A percentile compares a stretch with the other conserved stretches of the same genome.
Evolutionary conservation across 2,797 vertebrate genomes (phyloP).

Genomic region (Otolemur crassicaudatus): DNA sequence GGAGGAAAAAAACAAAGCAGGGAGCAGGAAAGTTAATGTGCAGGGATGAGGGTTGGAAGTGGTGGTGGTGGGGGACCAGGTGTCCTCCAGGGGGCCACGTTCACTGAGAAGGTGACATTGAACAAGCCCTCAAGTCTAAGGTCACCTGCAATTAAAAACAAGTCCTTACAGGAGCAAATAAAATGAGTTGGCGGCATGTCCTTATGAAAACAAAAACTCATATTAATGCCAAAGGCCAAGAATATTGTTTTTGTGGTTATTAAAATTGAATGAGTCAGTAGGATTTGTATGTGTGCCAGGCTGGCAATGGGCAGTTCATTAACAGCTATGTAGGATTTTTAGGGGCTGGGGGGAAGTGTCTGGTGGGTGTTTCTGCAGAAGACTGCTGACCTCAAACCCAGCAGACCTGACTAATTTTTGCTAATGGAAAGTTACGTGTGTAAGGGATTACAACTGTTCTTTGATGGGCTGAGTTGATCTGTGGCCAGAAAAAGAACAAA

Average conservation of each 20-base stretch:
- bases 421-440: background rate
- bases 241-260: constrained; percentile 7
- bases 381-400: constrained; percentile 26
- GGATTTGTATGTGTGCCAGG: background rate
- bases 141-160: background rate
- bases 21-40: background rate
- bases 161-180: background rate
- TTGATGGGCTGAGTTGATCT: constrained; percentile 14
- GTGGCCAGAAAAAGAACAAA: constrained; percentile 49
- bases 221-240: background rate
- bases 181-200: background rate
- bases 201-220: background rate
- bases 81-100: background rate
- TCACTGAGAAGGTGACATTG: background rate
- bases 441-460: background rate
- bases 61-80: background rate
- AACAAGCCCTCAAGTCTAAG: background rate
- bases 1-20: background rate
- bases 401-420: constrained; percentile 33
- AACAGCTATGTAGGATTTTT: background rate
- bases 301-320: background rate
- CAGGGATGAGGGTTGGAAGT: background rate
- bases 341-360: no score
- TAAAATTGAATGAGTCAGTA: background rate
- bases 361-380: background rate